Conservation (phyloP, 2,113 vertebrate genomes). For the Nyctereutes procyonoides region DNA sequence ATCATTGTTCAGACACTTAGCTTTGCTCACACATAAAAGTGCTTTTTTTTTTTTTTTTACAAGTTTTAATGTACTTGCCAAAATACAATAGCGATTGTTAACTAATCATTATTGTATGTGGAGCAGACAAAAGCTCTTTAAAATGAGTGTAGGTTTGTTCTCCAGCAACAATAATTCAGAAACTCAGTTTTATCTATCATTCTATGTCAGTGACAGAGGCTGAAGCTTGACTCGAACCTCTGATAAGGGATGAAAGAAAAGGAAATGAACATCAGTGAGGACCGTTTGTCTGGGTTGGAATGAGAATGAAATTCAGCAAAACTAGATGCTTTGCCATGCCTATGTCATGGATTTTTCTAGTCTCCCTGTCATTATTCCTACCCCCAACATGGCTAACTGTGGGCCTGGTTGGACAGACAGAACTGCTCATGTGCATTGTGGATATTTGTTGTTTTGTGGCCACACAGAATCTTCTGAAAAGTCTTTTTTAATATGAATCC, state of each 20-base stretch:
- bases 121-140: slow-evolving; percentile 22
- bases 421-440: background rate
- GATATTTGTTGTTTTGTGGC: background rate
- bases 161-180: background rate
- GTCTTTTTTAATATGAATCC: background rate
- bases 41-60: background rate
- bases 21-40: background rate
- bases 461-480: background rate
- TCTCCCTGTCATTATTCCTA: too few species aligned
- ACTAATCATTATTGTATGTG: background rate
- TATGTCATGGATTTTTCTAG: background rate
- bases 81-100: slow-evolving; percentile 18
- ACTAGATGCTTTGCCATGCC: background rate
- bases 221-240: background rate
- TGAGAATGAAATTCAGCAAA: background rate
- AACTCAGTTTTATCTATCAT: background rate
- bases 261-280: background rate
- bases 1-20: slow-evolving; percentile 51
- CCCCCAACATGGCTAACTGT: background rate
- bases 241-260: background rate
- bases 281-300: background rate
- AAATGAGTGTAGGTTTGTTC: background rate
- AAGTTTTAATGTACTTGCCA: slow-evolving; percentile 22
- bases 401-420: background rate
- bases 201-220: background rate